Conservation (phyloP, 2,888 invertebrate genomes). For the Athrips mouffetella region DNA sequence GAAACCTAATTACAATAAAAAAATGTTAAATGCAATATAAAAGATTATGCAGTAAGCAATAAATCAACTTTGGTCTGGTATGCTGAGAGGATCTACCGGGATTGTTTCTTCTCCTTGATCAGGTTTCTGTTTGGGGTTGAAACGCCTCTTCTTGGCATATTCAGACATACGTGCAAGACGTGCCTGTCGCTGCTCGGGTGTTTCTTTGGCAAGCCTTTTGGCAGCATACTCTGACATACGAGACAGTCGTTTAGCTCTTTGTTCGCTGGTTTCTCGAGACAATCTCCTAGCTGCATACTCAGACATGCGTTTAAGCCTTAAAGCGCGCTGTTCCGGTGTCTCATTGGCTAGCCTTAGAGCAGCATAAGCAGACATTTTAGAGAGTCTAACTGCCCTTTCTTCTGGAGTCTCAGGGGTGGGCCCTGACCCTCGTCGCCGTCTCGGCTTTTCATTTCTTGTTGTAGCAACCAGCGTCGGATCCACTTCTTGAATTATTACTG, state of each 20-base stretch:
- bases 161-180: conserved; percentile 65
- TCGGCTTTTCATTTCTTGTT: conserved; percentile 10
- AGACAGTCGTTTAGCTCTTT: conserved; percentile 56
- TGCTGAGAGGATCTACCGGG: too few species aligned
- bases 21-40: too few species aligned
- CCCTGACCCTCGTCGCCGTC: conserved; percentile 37
- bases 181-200: conserved; percentile 56
- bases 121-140: too few species aligned
- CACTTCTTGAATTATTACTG: conserved; percentile 33
- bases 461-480: conserved; percentile 37
- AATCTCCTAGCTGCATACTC: conserved; percentile 64
- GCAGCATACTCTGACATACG: conserved; percentile 72
- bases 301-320: conserved; percentile 63
- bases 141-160: conserved; percentile 63
- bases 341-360: conserved; percentile 65
- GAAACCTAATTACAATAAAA: too few species aligned
- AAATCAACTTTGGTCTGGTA: too few species aligned
- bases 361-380: conserved; percentile 71
- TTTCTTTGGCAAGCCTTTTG: conserved; percentile 59
- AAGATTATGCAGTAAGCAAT: too few species aligned
- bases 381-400: conserved; percentile 54
- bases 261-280: conserved; percentile 57
- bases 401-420: conserved; percentile 49
- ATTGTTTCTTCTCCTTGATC: too few species aligned
- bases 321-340: conserved; percentile 57